phyloP scores from a whole-genome alignment of 23 tunicate species.

The Clavelina lepadiformis region DNA sequence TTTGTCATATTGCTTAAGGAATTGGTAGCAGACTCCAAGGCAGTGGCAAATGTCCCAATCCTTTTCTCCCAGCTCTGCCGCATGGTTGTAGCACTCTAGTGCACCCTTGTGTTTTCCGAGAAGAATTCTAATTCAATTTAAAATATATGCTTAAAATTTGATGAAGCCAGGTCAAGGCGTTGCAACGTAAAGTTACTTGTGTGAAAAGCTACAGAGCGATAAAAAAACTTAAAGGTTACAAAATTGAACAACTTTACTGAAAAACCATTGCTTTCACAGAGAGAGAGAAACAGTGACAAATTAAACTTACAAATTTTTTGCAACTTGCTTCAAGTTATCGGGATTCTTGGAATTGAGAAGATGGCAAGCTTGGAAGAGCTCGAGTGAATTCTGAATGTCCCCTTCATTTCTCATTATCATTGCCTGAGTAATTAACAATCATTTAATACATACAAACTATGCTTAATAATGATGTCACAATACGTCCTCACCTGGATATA shows the following conservation, averaged over 20 bases:
- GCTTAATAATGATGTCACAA: background rate
- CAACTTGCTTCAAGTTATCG: conserved; percentile 78
- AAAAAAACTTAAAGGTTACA: too few relatives aligned
- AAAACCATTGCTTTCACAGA: too few relatives aligned
- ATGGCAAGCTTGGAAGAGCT: conserved; percentile 78
- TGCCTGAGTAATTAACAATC: conserved; percentile 33
- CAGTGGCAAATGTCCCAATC: conserved; percentile 90
- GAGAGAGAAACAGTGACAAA: background rate
- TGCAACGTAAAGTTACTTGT: too few relatives aligned
- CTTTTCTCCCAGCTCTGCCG: conserved; percentile 40
- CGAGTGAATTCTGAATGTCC: conserved; percentile 63
- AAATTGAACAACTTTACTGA: too few relatives aligned
- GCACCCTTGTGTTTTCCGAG: conserved; percentile 83
- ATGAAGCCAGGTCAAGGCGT: too few relatives aligned
- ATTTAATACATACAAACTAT: background rate
- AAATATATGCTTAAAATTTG: too few relatives aligned
- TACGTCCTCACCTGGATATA: conserved; percentile 56
- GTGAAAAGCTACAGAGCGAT: too few relatives aligned
- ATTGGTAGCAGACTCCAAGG: conserved; percentile 66
- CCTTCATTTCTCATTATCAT: conserved; percentile 76
- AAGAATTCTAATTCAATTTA: conserved; percentile 76
- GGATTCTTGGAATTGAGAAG: conserved; percentile 57
- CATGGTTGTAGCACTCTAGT: conserved; percentile 71
- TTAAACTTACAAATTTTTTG: conserved; percentile 45
- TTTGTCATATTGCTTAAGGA: conserved; percentile 54